Evolutionary conservation across 2,797 vertebrate species (phyloP), one percentile per base, ranked within the genome.

Genomic region (Rhinogobio ventralis): DNA sequence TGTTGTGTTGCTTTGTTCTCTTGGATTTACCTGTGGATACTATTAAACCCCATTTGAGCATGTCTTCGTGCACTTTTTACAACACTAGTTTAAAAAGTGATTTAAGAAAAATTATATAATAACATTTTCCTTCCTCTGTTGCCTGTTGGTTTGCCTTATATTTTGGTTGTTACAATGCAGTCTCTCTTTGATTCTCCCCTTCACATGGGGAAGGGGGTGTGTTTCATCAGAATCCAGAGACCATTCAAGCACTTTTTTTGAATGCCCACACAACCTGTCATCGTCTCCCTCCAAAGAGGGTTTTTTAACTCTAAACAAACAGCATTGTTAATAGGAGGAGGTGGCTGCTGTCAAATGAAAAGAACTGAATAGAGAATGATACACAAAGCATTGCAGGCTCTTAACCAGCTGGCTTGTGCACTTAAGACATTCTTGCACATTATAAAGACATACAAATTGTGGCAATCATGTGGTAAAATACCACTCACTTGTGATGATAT

Each of bases 151-250:
- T 74, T 74, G 30, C 55, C 42, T 36, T 45, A 57, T 57, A 86
- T 75, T 30, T 75, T 4, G 13, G 69, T 87, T 76, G 20, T 36
- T 57, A 33, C 28, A 53, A 23, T 33, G 30, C 19, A 19, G 71
- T n/a, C 49, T 75, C 11, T 76, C 72, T 75, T 60, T 76, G 74
- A 76, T 76, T 25, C 53, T 76, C 23, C 14, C 23, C 33, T 60
- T 76, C 55, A 8, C 33, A 60, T 46, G 25, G 81, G 67, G 45
- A 20, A 49, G 13, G 77, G 7, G 39, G 45, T 73, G 73, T 75
- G 15, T 78, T 55, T 86, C 39, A 72, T 51, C 69, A 88, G 90
- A 93, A 92, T 87, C 81, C 1, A 25, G 5, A 89, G 89, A 94
- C 88, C 74, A 51, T 86, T 84, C 36, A 33, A 82, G 85, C 68